phyloP scores from a whole-genome alignment of 1,140 invertebrate genomes.

The Zaprionus vittiger region DNA sequence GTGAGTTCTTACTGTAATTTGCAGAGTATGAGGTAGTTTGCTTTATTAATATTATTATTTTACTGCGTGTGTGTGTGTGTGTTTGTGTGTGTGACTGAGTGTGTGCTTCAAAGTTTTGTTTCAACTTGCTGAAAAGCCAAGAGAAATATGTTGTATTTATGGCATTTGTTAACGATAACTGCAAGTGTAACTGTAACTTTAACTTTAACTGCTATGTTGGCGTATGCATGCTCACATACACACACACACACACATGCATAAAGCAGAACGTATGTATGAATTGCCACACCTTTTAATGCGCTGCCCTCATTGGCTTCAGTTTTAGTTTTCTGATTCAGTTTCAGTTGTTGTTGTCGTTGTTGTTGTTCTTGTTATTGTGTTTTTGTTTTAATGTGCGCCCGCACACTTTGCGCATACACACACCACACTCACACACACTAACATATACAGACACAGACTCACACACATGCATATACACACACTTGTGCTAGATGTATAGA shows the following conservation, averaged over 20 bases:
- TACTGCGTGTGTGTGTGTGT: too few relatives aligned
- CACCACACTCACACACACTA: slow-evolving; percentile 12
- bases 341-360: slow-evolving; percentile 13
- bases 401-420: slow-evolving; percentile 58
- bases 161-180: slow-evolving; percentile 31
- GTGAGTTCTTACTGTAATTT: too few relatives aligned
- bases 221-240: slow-evolving; percentile 30
- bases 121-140: slow-evolving; percentile 53
- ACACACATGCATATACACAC: slow-evolving; percentile 12
- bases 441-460: slow-evolving; percentile 2
- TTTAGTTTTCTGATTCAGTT: slow-evolving; percentile 31
- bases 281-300: slow-evolving; percentile 67
- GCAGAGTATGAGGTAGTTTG: too few relatives aligned
- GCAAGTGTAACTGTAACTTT: not conserved
- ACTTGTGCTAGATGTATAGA: slow-evolving; percentile 9
- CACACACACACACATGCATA: not conserved
- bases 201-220: slow-evolving; percentile 38
- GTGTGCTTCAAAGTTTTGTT: not conserved
- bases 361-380: slow-evolving; percentile 32
- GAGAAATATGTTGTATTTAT: slow-evolving; percentile 52
- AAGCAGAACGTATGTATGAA: slow-evolving; percentile 37
- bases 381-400: slow-evolving; percentile 70
- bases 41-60: too few relatives aligned
- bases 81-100: slow-evolving; percentile 13
- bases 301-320: slow-evolving; percentile 46